These are phyloP conservation scores for Elephantulus edwardii DNA, from an alignment of 2,113 vertebrate genomes.

Conservation along the genomic window DNA sequence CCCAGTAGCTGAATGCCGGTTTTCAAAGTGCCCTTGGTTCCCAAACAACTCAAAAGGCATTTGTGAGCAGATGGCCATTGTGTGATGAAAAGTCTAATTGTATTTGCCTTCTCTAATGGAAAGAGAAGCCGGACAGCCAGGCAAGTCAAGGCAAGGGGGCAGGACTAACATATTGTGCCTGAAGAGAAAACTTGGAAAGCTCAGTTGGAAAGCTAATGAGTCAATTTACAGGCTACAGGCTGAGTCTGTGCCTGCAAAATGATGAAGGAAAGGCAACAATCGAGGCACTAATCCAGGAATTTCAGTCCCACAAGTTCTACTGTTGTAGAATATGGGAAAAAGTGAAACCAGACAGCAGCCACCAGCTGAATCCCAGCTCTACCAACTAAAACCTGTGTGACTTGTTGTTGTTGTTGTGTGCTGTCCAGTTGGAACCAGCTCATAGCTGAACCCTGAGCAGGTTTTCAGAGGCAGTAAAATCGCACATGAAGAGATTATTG, in stretches of 20 bases:
- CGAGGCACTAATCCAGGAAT: slow-evolving; percentile 44
- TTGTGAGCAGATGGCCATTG: slow-evolving; percentile 66
- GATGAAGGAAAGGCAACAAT: slow-evolving; percentile 14
- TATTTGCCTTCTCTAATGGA: slow-evolving; percentile 63
- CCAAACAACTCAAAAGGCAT: slow-evolving; percentile 62
- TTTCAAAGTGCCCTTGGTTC: slow-evolving; percentile 69
- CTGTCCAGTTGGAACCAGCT: too few species aligned
- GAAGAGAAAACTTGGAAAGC: slow-evolving; percentile 65
- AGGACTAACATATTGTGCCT: slow-evolving; percentile 52
- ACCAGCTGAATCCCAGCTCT: background rate
- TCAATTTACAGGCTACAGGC: slow-evolving; percentile 21
- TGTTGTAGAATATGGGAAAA: background rate
- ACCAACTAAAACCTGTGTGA: background rate
- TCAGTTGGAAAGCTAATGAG: slow-evolving; percentile 64
- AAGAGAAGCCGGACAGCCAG: slow-evolving; percentile 45
- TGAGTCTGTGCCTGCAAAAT: slow-evolving; percentile 30
- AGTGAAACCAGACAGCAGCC: background rate
- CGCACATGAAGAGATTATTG: too few species aligned
- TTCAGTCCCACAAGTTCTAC: background rate
- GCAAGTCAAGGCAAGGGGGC: slow-evolving; percentile 58
- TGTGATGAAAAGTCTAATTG: slow-evolving; percentile 69
- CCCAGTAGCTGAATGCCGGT: slow-evolving; percentile 50
- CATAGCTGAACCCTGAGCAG: too few species aligned
- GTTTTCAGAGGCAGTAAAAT: too few species aligned
- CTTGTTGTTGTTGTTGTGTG: too few species aligned